Evolutionary conservation across 2,888 invertebrate genomes (phyloP), one percentile per base, ranked within the genome.

Genomic region (Nephrotoma guestfalica): DNA sequence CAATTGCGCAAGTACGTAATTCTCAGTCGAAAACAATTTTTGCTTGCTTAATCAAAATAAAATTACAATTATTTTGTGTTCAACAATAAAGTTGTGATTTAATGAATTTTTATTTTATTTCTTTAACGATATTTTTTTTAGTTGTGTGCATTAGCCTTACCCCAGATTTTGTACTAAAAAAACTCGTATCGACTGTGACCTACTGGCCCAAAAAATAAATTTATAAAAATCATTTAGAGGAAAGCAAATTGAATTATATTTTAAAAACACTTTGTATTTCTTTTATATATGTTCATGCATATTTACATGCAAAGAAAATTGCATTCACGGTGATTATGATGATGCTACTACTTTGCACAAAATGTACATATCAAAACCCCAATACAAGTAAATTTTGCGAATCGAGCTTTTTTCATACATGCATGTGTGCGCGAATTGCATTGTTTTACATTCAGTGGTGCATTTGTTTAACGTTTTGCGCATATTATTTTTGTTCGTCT

Each of bases 151-250:
- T 84, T 45, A 86, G 86, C 86, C 86, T 86, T 86, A 86, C 86
- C 86, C 86, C 86, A 86, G 45, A 86, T 86, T 86, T 45, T 86
- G 45, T 86, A 45, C 86, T 84, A 86, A 71, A 71, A 30, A 71
- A 45, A 86, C 45, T 86, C 40, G 86, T 47, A 40, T 45, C 86
- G 90, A 90, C 90, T 91, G 89, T 91, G 91, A 91, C 91, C 91
- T 89, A 91, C 90, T 91, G 90, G 90, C 91, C 90, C 89, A 90
- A 84, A 84, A 84, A 84, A 13, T 13, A 40, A 15, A 15, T 57
- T 57, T 57, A 57, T 57, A 71, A 71, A 51, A 71, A 71, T 71
- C 71, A 71, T 71, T 71, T 71, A 71, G 71, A 71, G 71, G 71
- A 71, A 71, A 71, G 71, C 71, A 71, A 71, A 71, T 71, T 71